Conservation (phyloP, 2,113 vertebrate species). For the Neolamprologus sp. region DNA sequence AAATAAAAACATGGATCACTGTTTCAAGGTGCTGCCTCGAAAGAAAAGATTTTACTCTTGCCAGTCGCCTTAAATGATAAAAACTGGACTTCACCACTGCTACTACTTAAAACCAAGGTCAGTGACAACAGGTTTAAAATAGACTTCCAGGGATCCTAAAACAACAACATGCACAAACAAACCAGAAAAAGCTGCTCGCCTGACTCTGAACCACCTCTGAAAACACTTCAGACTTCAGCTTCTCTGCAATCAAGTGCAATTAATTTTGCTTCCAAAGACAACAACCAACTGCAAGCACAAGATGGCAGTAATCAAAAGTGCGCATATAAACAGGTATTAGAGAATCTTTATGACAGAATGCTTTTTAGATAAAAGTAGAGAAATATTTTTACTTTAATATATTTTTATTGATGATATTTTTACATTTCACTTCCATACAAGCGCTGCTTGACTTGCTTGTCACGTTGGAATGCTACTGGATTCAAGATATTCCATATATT, state of each 20-base stretch:
- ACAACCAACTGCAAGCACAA: fast-evolving
- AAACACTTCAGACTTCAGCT: neutral
- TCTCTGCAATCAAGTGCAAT: neutral
- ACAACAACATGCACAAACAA: neutral
- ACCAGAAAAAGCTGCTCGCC: neutral
- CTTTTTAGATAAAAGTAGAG: fast-evolving
- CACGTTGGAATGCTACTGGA: neutral
- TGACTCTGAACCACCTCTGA: neutral
- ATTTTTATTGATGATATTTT: neutral
- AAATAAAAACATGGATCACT: no score
- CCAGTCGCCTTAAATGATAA: no score
- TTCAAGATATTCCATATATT: neutral
- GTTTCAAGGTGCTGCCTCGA: no score
- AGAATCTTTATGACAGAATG: neutral
- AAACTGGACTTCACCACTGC: no score
- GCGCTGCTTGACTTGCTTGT: neutral
- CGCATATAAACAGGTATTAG: fast-evolving
- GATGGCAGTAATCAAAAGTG: neutral
- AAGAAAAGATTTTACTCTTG: no score
- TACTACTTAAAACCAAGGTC: no score
- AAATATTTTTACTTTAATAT: neutral
- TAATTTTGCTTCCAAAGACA: neutral
- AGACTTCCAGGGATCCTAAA: no score
- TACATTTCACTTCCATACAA: neutral
- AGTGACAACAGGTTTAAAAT: no score